Conservation (phyloP, 1,140 invertebrate genomes). For the Drosophila grimshawi region DNA sequence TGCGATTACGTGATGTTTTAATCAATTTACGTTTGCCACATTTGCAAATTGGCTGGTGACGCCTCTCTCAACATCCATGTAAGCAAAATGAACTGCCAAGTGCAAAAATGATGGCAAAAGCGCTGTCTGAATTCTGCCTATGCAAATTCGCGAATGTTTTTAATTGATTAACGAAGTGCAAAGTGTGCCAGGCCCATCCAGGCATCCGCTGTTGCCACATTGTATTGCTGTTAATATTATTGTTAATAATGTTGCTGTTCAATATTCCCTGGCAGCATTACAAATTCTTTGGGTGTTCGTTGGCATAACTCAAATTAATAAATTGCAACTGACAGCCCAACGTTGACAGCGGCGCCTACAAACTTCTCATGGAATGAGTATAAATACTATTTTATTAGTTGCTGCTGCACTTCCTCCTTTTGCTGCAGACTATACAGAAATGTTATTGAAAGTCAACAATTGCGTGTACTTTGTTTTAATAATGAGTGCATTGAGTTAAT, state of each 20-base stretch:
- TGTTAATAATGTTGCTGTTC: constrained; percentile 14
- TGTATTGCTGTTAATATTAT: constrained; percentile 10
- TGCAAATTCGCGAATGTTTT: constrained; percentile 67
- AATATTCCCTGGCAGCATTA: constrained; percentile 27
- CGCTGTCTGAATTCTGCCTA: constrained; percentile 56
- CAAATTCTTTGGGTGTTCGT: constrained; percentile 16
- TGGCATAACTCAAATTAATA: constrained; percentile 11
- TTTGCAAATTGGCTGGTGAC: constrained; percentile 43
- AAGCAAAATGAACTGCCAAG: constrained; percentile 55
- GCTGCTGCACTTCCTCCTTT: too few relatives aligned
- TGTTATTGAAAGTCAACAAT: too few relatives aligned
- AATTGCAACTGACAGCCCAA: background rate
- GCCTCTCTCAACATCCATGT: constrained; percentile 24
- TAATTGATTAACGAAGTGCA: constrained; percentile 66
- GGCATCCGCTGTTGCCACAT: constrained; percentile 1
- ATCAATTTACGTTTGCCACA: constrained; percentile 68
- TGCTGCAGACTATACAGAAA: too few relatives aligned
- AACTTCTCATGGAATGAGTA: background rate
- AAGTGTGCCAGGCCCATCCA: constrained; percentile 49
- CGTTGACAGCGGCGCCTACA: background rate
- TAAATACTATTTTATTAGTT: background rate
- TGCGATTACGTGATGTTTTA: constrained; percentile 79
- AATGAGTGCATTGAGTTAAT: too few relatives aligned
- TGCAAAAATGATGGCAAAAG: constrained; percentile 60
- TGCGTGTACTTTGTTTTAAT: too few relatives aligned